Percentiles rank a stretch among this genome's conserved stretches.
Conservation (phyloP, 2,113 vertebrate species). For the Leucoraja erinaceus region DNA sequence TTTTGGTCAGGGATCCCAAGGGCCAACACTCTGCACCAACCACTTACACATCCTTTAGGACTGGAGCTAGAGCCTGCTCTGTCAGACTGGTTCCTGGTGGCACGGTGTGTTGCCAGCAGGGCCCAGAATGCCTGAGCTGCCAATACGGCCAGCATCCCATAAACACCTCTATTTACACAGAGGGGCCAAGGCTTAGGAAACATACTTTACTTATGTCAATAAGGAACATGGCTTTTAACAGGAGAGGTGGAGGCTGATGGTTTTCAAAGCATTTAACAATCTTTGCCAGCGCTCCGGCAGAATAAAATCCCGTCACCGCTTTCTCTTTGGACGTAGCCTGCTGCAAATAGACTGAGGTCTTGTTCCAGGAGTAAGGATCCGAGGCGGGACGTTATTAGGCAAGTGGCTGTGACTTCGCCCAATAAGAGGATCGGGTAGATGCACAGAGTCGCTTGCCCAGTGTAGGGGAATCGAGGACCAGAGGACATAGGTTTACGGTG, state of each 20-base stretch:
- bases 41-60: neutral
- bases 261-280: neutral
- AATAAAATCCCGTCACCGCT: neutral
- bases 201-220: neutral
- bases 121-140: neutral
- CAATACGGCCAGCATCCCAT: constrained; percentile 15
- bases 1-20: neutral
- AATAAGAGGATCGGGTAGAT: no score
- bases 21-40: constrained; percentile 15
- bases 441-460: no score
- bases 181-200: constrained; percentile 26
- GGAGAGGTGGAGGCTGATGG: neutral
- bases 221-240: neutral
- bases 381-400: neutral
- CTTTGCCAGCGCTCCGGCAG: neutral
- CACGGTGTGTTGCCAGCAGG: neutral
- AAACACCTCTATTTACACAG: constrained; percentile 28
- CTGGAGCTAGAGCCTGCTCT: neutral
- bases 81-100: constrained; percentile 3
- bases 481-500: no score
- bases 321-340: neutral
- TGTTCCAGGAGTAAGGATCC: neutral
- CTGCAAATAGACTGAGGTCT: neutral
- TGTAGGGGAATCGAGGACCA: no score
- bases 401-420: neutral